Conservation (phyloP, 2,113 vertebrate genomes). For the Eolophus roseicapilla region DNA sequence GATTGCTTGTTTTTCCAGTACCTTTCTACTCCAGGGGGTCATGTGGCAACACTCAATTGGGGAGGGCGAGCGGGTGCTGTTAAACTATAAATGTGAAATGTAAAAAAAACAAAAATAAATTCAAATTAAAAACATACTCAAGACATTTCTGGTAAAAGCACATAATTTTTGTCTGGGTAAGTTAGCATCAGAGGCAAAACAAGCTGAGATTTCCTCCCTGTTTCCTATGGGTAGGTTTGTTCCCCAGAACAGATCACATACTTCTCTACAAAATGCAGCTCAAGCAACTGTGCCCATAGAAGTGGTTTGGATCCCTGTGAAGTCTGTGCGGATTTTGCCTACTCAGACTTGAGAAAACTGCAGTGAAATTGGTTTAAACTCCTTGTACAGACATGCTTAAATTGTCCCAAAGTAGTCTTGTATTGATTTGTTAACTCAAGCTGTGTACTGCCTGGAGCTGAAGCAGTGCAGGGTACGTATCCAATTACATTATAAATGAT, state of each 20-base stretch:
- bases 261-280: neutral
- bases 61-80: conserved; percentile 89
- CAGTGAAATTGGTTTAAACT: neutral
- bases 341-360: neutral
- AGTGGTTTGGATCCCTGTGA: neutral
- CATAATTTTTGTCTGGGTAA: neutral
- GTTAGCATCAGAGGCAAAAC: neutral
- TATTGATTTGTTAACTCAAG: neutral
- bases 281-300: neutral
- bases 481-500: neutral
- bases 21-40: conserved; percentile 98
- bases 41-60: conserved; percentile 97
- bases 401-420: neutral
- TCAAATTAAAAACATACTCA: conserved; percentile 72
- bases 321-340: neutral
- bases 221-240: neutral
- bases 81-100: conserved; percentile 90
- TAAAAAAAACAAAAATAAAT: conserved; percentile 27
- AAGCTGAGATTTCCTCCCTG: neutral
- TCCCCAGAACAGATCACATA: neutral
- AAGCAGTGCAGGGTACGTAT: neutral
- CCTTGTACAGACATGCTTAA: neutral
- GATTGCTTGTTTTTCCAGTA: conserved; percentile 80
- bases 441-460: conserved; percentile 3
- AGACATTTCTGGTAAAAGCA: conserved; percentile 41